Base-by-base conservation (phyloP, 2,113 vertebrate genomes). In the Mionectes macconnelli region DNA sequence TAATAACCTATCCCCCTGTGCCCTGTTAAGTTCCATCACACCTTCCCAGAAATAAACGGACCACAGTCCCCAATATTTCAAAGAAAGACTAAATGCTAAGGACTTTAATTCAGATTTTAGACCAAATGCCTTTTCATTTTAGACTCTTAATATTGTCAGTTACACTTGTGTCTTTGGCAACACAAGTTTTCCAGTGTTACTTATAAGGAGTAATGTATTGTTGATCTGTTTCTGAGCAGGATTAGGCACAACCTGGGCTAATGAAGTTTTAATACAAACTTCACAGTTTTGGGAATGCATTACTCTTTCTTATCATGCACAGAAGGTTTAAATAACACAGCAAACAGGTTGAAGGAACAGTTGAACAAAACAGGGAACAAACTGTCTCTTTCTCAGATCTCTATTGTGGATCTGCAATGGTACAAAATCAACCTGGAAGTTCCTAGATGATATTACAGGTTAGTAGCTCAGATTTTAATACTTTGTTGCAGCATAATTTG, bases 221-320 rank as follows among this genome's bases (percentile, higher is more conserved):
- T 9, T 55, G 39, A 87, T 44, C 14, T 33, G 8, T 39, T 82
- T 68, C 53, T 39, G 45, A 83, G 68, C 10, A 31, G 9, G 18
- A 13, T 40, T 11, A 39, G 23, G 17, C 20, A 80, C 68, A 83
- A 57, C 0, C 0, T 37, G 14, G 3, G 7, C 60, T 55, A 31
- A 52, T 6, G 9, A 87, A 47, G 7, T 42, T 47, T 73, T 17
- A 1, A 35, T 13, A 0, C 66, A 63, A 80, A 20, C 8, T 39
- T 30, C 0, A 0, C 2, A 2, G 25, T 31, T 73, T 57, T 35
- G 15, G 17, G 60, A 73, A 35, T 6, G 5, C 1, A 7, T 24
- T 78, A 27, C 6, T 57, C 30, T 81, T 30, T 14, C 15, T 55
- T 72, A 55, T 3, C 14, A 35, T 6, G 6, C 28, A 47, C 7